phyloP scores from a whole-genome alignment of 2,888 invertebrate genomes.

The Mellilla xanthometata region DNA sequence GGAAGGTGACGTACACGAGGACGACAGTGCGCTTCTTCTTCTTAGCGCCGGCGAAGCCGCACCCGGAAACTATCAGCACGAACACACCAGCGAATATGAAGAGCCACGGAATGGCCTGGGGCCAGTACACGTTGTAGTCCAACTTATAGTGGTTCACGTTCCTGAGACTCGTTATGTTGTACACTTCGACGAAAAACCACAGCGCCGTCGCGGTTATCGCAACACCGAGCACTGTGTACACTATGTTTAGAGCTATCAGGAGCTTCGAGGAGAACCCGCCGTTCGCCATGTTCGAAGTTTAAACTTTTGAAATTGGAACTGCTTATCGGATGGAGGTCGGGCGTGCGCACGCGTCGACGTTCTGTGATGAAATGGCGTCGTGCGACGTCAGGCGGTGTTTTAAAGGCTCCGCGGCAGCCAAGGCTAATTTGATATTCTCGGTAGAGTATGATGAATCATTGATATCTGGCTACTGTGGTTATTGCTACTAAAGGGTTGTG shows the following conservation, averaged over 20 bases:
- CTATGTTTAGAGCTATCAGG: slow-evolving; percentile 52
- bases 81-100: slow-evolving; percentile 60
- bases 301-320: background rate
- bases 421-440: slow-evolving; percentile 21
- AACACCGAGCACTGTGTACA: slow-evolving; percentile 53
- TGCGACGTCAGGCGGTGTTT: slow-evolving; percentile 37
- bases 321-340: background rate
- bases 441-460: slow-evolving; percentile 13
- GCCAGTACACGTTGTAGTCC: slow-evolving; percentile 73
- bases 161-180: slow-evolving; percentile 54
- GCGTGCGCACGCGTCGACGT: slow-evolving; percentile 30
- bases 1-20: slow-evolving; percentile 48
- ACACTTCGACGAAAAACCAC: slow-evolving; percentile 65
- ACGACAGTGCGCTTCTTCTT: slow-evolving; percentile 54
- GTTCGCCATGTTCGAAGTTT: slow-evolving; percentile 34
- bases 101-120: slow-evolving; percentile 72
- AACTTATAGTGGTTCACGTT: slow-evolving; percentile 67
- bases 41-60: slow-evolving; percentile 60
- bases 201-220: slow-evolving; percentile 54
- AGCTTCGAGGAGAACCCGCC: slow-evolving; percentile 38
- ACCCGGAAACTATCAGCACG: slow-evolving; percentile 55
- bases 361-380: slow-evolving; percentile 58
- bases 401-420: slow-evolving; percentile 37
- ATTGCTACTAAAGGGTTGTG: slow-evolving; percentile 1
- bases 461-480: slow-evolving; percentile 3